A percentile compares a stretch with the other conserved stretches of the same genome.
Evolutionary conservation across 2,113 vertebrate genomes (phyloP).

Genomic region (Bubo blakistoni): DNA sequence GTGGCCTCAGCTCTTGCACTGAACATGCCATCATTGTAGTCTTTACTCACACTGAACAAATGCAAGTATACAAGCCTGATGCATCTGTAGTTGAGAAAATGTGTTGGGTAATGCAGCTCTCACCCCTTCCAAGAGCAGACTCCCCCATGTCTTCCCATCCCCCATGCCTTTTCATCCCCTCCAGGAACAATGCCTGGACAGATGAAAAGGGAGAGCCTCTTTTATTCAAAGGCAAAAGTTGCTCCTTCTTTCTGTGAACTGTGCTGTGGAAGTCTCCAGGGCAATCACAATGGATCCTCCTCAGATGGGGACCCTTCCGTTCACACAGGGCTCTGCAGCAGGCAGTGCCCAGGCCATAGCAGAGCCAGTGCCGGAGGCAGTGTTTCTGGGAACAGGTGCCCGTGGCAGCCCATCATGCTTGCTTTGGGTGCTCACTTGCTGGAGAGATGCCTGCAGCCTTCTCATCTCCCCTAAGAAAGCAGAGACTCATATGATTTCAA

Average conservation of each 20-base stretch:
- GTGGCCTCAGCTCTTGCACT: background rate
- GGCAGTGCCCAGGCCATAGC: background rate
- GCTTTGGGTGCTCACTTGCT: accelerated
- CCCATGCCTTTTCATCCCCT: background rate
- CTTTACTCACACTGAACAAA: background rate
- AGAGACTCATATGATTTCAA: background rate
- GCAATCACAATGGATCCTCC: accelerated
- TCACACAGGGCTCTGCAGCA: accelerated
- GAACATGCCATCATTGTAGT: background rate
- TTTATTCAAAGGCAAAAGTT: background rate
- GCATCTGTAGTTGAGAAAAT: background rate
- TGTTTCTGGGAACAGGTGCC: background rate
- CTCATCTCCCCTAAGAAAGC: background rate
- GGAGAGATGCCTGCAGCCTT: background rate
- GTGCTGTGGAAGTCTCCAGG: background rate
- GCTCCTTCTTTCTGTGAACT: background rate
- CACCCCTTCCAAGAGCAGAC: background rate
- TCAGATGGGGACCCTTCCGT: background rate
- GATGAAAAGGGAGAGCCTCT: background rate
- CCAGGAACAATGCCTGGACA: background rate
- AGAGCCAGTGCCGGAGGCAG: background rate
- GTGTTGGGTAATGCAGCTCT: background rate
- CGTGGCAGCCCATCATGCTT: accelerated
- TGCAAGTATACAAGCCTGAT: background rate
- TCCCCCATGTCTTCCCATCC: accelerated